Conservation (phyloP, 2,888 invertebrate genomes). For the Ramazzottius varieornatus region DNA sequence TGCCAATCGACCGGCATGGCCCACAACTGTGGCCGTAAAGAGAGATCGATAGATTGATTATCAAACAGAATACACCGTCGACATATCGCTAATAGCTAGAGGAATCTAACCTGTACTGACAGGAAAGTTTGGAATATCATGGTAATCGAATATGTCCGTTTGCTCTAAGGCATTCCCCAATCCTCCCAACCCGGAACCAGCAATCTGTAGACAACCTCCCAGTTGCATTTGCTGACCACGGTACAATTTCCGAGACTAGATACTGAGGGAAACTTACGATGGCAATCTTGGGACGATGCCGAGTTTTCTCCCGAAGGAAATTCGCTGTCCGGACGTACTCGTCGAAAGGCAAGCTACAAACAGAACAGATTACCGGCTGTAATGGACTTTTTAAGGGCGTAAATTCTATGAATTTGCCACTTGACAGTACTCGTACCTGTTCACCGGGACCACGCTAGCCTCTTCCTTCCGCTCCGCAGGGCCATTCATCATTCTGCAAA, state of each 20-base stretch:
- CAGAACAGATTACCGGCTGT: no score
- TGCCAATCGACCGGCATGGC: conserved; percentile 68
- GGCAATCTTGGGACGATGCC: not conserved
- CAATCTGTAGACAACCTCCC: no score
- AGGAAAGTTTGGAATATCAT: not conserved
- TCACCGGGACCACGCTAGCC: no score
- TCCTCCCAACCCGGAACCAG: not conserved
- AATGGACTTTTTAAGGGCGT: no score
- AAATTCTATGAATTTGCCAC: no score
- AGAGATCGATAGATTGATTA: not conserved
- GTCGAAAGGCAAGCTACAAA: not conserved
- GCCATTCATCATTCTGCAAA: no score
- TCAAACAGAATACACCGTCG: no score
- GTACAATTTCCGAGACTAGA: no score
- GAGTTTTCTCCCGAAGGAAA: not conserved
- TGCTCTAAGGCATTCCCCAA: not conserved
- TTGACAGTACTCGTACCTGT: no score
- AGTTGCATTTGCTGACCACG: no score
- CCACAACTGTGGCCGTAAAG: conserved; percentile 39
- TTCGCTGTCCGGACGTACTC: not conserved
- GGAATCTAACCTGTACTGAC: not conserved
- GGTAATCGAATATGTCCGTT: not conserved
- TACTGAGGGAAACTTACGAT: no score
- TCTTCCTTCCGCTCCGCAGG: no score
- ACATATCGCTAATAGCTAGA: not conserved